phyloP scores from a whole-genome alignment of 2,888 invertebrate genomes.

The Kuschelorhynchus macadamiae region DNA sequence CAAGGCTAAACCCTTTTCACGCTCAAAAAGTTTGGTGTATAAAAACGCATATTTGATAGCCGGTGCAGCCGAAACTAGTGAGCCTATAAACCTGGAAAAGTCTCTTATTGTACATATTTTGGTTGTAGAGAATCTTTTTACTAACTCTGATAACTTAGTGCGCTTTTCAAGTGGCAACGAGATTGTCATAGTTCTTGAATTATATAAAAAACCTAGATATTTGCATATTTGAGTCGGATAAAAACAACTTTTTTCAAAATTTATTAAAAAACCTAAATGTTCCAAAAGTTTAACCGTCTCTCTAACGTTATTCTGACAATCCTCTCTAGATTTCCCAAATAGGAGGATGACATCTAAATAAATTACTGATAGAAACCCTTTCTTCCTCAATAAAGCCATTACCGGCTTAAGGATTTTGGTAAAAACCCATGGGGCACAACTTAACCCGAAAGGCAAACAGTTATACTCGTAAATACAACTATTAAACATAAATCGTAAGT shows the following conservation, averaged over 20 bases:
- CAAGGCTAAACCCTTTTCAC: conserved; percentile 15
- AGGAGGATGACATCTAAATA: conserved; percentile 22
- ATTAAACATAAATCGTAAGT: conserved; percentile 9
- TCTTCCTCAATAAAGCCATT: neutral
- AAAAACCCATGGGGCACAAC: conserved; percentile 8
- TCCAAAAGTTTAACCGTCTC: neutral
- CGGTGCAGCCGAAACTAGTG: neutral
- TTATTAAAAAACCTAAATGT: conserved; percentile 4
- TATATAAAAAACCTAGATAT: conserved; percentile 23
- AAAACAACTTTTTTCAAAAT: conserved; percentile 16
- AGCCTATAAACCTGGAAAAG: conserved; percentile 6
- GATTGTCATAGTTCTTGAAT: conserved; percentile 5
- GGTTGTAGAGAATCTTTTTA: neutral
- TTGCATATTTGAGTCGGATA: neutral
- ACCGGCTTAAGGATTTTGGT: conserved; percentile 13
- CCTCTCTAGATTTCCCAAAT: neutral
- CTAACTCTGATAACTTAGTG: neutral
- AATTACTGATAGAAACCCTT: conserved; percentile 21
- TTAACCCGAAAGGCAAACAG: conserved; percentile 12
- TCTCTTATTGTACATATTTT: conserved; percentile 10
- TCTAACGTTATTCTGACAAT: neutral
- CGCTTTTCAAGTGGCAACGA: neutral
- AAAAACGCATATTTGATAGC: conserved; percentile 18
- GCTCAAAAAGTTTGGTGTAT: conserved; percentile 19
- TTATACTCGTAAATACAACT: conserved; percentile 4